A percentile compares a stretch with the other conserved stretches of the same genome.
Conservation (phyloP, 2,888 invertebrate species). For the Cheilosia impressa region DNA sequence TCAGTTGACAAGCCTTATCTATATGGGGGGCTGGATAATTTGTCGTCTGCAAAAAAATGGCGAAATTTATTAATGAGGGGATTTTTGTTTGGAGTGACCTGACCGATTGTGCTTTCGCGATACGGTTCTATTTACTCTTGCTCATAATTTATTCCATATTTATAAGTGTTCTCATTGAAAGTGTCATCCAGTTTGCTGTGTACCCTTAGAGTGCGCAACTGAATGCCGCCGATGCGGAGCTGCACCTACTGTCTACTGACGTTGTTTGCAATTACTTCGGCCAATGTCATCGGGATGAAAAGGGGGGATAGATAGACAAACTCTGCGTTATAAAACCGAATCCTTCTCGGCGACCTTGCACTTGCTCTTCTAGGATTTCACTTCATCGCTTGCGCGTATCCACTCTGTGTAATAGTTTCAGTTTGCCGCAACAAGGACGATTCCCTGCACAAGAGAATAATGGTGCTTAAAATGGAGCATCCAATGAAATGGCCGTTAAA, state of each 20-base stretch:
- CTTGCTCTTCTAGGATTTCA: constrained; percentile 70
- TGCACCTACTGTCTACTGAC: constrained; percentile 38
- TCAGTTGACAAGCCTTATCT: not conserved
- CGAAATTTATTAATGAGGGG: not conserved
- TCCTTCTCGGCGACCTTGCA: constrained; percentile 59
- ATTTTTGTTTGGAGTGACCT: not conserved
- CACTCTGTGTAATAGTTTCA: constrained; percentile 11
- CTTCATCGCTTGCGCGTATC: constrained; percentile 10
- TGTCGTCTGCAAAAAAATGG: not conserved
- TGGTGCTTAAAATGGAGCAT: constrained; percentile 55
- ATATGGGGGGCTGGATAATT: not conserved
- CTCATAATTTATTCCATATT: not conserved
- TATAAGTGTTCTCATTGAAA: not conserved
- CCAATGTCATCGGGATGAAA: constrained; percentile 17
- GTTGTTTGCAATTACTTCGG: constrained; percentile 51
- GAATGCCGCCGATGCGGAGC: not conserved
- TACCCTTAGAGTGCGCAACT: constrained; percentile 7
- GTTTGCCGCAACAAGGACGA: not conserved
- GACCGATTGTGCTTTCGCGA: not conserved
- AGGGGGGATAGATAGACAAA: not conserved
- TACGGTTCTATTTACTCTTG: not conserved
- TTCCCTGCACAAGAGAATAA: constrained; percentile 17
- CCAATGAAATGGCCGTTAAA: constrained; percentile 56
- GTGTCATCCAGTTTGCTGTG: not conserved
- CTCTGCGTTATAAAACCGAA: constrained; percentile 38